Base-by-base conservation (phyloP, 2,888 invertebrate species). In the Tillus elongatus region DNA sequence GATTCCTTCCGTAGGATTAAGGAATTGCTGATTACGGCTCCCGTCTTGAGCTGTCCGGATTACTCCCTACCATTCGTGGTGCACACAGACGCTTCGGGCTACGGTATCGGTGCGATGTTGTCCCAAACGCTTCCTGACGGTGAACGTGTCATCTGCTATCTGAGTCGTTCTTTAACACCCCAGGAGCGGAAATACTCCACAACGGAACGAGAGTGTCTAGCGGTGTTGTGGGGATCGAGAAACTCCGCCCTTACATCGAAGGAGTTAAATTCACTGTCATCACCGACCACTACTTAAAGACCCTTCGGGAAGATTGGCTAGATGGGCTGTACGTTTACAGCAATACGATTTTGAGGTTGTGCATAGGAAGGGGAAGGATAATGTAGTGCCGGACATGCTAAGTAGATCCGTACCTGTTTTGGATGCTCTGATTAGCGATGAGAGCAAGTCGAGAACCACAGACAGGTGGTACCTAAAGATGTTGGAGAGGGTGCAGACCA, bases 1-100 rank as follows among this genome's bases (percentile, higher is more conserved):
- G 13, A 10, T 1, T 15, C 45, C 2, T 47, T 47, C 29, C 11
- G 19, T 6, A 1, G 4, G 1, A 36, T 52, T 10, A 51, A 49
- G 36, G 30, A 44, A 9, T 28, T 9, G 26, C 30, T 50, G n/a
- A 30, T 46, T 13, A 36, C 41, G 2, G 49, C 49, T n/a, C 48
- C 50, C 3, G 37, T 51, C 15, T 28, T 51, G 11, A 34, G 35
- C 6, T 46, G 47, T 33, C 50, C 50, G 1, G 45, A 51, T 36
- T 51, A 51, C 31, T 12, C 12, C 6, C 15, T 26, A 8, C 41
- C 40, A 3, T n/a, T n/a, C n/a, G n/a, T n/a, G n/a, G n/a, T n/a
- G n/a, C n/a, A n/a, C n/a, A n/a, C n/a, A n/a, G n/a, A n/a, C n/a
- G n/a, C n/a, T n/a, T n/a, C n/a, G n/a, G n/a, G n/a, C n/a, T n/a